These are phyloP conservation scores for Diadophis punctatus DNA, from an alignment of 2,113 vertebrate genomes.

Conservation along the genomic window DNA sequence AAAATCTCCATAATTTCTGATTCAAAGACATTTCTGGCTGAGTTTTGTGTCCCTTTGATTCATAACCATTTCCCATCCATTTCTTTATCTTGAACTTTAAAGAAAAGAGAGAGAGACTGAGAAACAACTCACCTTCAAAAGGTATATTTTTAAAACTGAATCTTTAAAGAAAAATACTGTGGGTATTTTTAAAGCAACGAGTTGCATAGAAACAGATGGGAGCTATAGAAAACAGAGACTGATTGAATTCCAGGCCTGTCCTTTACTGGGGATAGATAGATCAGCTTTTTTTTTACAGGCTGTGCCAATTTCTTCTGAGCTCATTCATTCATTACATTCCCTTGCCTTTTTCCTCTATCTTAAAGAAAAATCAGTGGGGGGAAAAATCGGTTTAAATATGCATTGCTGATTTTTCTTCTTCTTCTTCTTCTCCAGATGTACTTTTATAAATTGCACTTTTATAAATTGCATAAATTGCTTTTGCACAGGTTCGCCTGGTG, in stretches of 20 bases:
- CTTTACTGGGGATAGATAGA: neutral
- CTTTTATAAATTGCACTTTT: neutral
- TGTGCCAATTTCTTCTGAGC: neutral
- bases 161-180: neutral
- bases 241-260: neutral
- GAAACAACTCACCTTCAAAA: neutral
- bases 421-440: neutral
- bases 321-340: neutral
- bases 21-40: neutral
- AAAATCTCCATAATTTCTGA: neutral
- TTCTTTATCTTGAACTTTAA: neutral
- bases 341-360: neutral
- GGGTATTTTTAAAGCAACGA: neutral
- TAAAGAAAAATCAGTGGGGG: neutral
- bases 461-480: too few species aligned
- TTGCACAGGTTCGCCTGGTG: too few species aligned
- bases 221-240: neutral
- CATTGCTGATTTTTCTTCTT: neutral
- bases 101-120: neutral
- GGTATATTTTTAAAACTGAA: neutral
- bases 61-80: neutral
- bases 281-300: neutral
- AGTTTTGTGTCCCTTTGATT: neutral
- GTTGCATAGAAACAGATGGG: neutral
- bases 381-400: neutral